A percentile compares a stretch with the other conserved stretches of the same genome.
Conservation (phyloP, 2,797 vertebrate species). For the Acrocephalus scirpaceus region DNA sequence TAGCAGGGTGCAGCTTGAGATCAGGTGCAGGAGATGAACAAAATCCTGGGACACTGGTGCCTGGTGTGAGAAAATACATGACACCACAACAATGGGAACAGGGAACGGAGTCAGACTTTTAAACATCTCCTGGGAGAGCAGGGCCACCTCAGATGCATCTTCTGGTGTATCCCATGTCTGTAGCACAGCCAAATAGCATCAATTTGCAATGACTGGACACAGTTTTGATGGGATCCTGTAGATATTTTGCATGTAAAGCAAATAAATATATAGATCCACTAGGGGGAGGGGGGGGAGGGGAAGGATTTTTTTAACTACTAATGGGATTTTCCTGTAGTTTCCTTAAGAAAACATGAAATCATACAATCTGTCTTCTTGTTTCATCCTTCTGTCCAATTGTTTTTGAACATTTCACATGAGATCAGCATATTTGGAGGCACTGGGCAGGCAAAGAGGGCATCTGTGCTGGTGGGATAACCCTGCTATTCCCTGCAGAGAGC, state of each 20-base stretch:
- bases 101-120: background rate
- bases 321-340: background rate
- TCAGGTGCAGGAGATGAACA: background rate
- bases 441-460: background rate
- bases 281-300: rapidly evolving
- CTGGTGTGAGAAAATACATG: background rate
- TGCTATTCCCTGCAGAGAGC: background rate
- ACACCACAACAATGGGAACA: background rate
- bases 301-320: background rate
- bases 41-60: background rate
- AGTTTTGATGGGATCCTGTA: background rate
- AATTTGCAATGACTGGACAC: background rate
- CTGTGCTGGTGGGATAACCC: background rate
- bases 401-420: background rate
- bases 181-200: background rate
- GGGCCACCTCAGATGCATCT: background rate
- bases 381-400: background rate
- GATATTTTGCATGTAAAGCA: background rate
- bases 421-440: background rate
- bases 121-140: background rate
- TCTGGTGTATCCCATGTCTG: background rate
- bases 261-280: background rate
- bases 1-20: background rate
- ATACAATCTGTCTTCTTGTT: background rate
- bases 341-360: background rate